Evolutionary conservation across 1,140 invertebrate species (phyloP), one percentile per base, ranked within the genome.

Genomic region (Psix sp.): DNA sequence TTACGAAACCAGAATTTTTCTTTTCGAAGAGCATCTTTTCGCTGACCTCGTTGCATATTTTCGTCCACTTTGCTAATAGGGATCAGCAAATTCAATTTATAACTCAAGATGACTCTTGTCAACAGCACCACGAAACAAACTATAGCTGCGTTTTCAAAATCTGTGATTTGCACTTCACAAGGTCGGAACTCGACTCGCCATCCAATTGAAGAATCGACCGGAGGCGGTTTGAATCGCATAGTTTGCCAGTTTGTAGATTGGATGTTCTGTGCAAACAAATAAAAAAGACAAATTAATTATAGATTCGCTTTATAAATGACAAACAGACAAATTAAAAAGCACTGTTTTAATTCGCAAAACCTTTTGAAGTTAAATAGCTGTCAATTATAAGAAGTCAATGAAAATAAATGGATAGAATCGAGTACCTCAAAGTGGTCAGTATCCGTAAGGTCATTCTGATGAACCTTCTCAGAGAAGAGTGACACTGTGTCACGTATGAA

Each of bases 211-310:
- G 96, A 98, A 82, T 97, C 93, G 0, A 95, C 93, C 14, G 96
- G 95, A 54, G 98, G 98, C 36, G 97, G 96, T 87, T 99, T 99
- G 87, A 99, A 99, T 11, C 98, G 90, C 98, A 99, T 99, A 5
- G 98, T 99, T 89, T 99, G 98, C 98, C 98, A 99, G 88, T 99
- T 99, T 4, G 98, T 99, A 0, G 98, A 99, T 86, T 99, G 98
- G 77, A 99, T 98, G 82, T 99, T 99, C 95, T 97, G 80, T 13
- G 88, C n/a, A 1, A 24, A 4, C 3, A 24, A 24, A 4, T 24
- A 16, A 18, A 36, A 3, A 35, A 4, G 31, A 42, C 29, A 18
- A 20, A 42, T 35, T 35, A 3, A 35, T 13, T 3, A 35, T 35
- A 35, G 3, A 24, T 35, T n/a, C n/a, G n/a, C n/a, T n/a, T n/a